Percentiles rank a stretch among this genome's conserved stretches.
Conservation (phyloP, 2,888 invertebrate genomes). For the Spatulosminthurus flaviceps region DNA sequence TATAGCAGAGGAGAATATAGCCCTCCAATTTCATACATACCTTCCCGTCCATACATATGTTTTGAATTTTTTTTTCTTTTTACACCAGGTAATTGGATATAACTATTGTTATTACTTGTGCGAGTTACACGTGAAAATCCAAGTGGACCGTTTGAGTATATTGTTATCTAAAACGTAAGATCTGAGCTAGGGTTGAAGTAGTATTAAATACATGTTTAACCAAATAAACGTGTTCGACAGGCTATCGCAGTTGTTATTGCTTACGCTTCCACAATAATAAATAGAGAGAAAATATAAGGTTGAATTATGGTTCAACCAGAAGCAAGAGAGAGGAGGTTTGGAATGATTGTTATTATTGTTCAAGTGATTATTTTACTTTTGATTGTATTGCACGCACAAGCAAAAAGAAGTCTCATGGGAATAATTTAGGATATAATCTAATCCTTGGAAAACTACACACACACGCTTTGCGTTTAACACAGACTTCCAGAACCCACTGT, state of each 20-base stretch:
- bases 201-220: constrained; percentile 1
- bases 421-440: too few relatives aligned
- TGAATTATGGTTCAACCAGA: not conserved
- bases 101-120: not conserved
- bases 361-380: not conserved
- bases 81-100: not conserved
- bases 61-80: not conserved
- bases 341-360: constrained; percentile 6
- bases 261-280: too few relatives aligned
- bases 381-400: not conserved
- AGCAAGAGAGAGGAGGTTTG: not conserved
- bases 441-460: too few relatives aligned
- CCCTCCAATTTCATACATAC: not conserved
- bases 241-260: not conserved
- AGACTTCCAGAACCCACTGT: too few relatives aligned
- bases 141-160: not conserved
- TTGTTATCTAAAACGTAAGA: too few relatives aligned
- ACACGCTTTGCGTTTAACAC: too few relatives aligned
- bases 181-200: not conserved
- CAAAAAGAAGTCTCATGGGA: not conserved
- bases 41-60: not conserved
- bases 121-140: not conserved
- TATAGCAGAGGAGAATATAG: not conserved
- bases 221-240: not conserved
- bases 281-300: too few relatives aligned